phyloP scores from a whole-genome alignment of 2,113 vertebrate genomes.

The Gasterosteus nipponicus region DNA sequence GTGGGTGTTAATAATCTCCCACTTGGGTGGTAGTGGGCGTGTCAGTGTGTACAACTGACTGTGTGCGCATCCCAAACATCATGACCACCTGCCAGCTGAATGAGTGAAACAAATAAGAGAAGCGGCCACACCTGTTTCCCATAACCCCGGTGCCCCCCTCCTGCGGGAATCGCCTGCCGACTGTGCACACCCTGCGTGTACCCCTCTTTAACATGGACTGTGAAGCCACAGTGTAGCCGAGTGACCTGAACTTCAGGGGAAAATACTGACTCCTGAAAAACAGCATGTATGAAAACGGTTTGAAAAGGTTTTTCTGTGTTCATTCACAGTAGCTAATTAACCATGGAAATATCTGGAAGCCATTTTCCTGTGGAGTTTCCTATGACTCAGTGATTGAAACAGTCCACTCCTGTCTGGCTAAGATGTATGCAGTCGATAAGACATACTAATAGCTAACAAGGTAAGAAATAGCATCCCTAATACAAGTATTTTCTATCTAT shows the following conservation, averaged over 20 bases:
- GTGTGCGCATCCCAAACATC: slow-evolving; percentile 65
- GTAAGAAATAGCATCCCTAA: slow-evolving; percentile 32
- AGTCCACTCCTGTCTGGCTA: slow-evolving; percentile 53
- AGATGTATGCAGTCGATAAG: slow-evolving; percentile 53
- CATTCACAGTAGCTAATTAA: slow-evolving; percentile 74
- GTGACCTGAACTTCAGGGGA: slow-evolving; percentile 55
- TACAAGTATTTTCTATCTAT: slow-evolving; percentile 30
- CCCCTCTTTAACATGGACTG: slow-evolving; percentile 59
- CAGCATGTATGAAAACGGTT: slow-evolving; percentile 54
- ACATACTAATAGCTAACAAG: slow-evolving; percentile 9
- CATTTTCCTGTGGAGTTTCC: slow-evolving; percentile 62
- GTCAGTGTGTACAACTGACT: slow-evolving; percentile 54
- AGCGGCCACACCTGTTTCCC: slow-evolving; percentile 76
- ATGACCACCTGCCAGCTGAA: slow-evolving; percentile 58
- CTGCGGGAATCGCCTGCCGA: slow-evolving; percentile 64
- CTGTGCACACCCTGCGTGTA: slow-evolving; percentile 64
- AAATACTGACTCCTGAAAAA: slow-evolving; percentile 59
- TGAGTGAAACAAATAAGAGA: slow-evolving; percentile 67
- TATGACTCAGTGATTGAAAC: slow-evolving; percentile 66
- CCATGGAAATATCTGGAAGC: slow-evolving; percentile 75
- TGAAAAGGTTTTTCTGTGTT: slow-evolving; percentile 70
- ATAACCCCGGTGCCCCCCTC: slow-evolving; percentile 68
- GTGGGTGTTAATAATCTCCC: slow-evolving; percentile 70
- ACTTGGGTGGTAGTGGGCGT: slow-evolving; percentile 68
- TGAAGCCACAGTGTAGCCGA: slow-evolving; percentile 52